A percentile compares a stretch with the other conserved stretches of the same genome.
Conservation (phyloP, 2,797 vertebrate species). For the Pseudochromis fuscus region DNA sequence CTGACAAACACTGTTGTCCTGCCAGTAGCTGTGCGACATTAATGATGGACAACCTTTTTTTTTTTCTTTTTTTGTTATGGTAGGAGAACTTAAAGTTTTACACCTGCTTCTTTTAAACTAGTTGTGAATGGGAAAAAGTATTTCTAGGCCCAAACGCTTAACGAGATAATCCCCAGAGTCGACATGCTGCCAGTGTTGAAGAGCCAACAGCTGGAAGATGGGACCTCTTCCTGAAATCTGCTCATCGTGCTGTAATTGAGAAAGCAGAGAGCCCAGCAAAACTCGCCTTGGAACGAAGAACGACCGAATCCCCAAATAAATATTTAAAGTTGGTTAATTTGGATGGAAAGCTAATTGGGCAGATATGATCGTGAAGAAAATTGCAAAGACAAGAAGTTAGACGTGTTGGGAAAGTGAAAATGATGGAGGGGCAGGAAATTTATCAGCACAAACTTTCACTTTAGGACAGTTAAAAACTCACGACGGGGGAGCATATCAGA, state of each 20-base stretch:
- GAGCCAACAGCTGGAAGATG: conserved; percentile 13
- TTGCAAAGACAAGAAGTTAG: not conserved
- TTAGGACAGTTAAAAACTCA: not conserved
- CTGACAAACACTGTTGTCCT: too few relatives aligned
- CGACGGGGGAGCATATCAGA: not conserved
- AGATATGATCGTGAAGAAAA: not conserved
- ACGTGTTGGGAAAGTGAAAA: conserved; percentile 1
- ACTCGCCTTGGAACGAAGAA: not conserved
- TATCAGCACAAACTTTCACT: not conserved
- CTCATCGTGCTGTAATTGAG: conserved; percentile 12
- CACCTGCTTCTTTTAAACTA: conserved; percentile 11
- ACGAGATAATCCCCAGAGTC: not conserved
- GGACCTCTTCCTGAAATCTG: not conserved
- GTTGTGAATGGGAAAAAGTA: not conserved
- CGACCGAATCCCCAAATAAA: not conserved
- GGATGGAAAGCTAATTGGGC: not conserved
- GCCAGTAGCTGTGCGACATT: too few relatives aligned
- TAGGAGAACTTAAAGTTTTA: not conserved
- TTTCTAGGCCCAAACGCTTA: not conserved
- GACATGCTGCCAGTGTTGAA: not conserved
- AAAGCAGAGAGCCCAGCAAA: conserved; percentile 10
- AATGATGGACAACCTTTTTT: not conserved
- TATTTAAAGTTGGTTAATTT: conserved; percentile 6
- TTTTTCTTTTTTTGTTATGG: too few relatives aligned
- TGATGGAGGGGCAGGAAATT: not conserved